Evolutionary conservation across 2,888 invertebrate species (phyloP).

Genomic region (Lagria hirta): DNA sequence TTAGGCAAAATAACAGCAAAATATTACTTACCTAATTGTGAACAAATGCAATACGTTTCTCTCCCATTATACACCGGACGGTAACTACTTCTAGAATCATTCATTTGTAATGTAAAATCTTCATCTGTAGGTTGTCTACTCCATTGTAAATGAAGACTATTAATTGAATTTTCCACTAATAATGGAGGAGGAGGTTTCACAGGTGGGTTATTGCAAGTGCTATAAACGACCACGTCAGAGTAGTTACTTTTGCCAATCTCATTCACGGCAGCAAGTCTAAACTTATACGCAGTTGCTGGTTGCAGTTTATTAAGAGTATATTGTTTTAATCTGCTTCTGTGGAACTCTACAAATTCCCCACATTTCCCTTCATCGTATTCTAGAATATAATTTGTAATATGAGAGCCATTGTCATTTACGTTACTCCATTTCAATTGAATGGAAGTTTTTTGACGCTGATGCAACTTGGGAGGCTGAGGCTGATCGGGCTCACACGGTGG

Average conservation of each 20-base stretch:
- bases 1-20: too few species aligned
- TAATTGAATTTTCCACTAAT: constrained; percentile 64
- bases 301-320: constrained; percentile 74
- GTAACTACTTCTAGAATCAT: constrained; percentile 51
- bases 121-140: constrained; percentile 73
- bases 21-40: constrained; percentile 67
- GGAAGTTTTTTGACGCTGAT: constrained; percentile 69
- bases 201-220: constrained; percentile 80
- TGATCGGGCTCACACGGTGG: constrained; percentile 79
- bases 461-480: constrained; percentile 71
- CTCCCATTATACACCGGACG: constrained; percentile 75
- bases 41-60: constrained; percentile 68
- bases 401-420: constrained; percentile 77
- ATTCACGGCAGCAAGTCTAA: constrained; percentile 82
- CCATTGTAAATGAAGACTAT: constrained; percentile 73
- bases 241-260: constrained; percentile 74
- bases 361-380: constrained; percentile 74
- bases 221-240: constrained; percentile 67
- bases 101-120: constrained; percentile 81
- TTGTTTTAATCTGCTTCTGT: constrained; percentile 73
- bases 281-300: constrained; percentile 77
- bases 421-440: constrained; percentile 72
- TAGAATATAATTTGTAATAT: constrained; percentile 73
- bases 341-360: constrained; percentile 71
- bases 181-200: constrained; percentile 76